Evolutionary conservation across 2,797 vertebrate genomes (phyloP), one percentile per base, ranked within the genome.

Genomic region (Psittacula derbiana): DNA sequence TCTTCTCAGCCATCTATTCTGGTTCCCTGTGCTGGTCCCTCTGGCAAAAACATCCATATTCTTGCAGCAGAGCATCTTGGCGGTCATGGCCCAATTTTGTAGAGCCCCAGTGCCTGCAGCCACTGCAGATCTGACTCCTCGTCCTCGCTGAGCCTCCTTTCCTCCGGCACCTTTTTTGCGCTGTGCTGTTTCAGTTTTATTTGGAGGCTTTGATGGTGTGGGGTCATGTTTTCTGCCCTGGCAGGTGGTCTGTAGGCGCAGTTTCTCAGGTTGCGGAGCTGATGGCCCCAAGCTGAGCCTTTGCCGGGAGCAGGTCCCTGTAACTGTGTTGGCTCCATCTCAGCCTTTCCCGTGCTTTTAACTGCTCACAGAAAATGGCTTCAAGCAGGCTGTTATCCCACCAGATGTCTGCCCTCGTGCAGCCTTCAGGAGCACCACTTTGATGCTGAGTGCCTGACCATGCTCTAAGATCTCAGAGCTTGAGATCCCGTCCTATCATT

Each of bases 51-150:
- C 55, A 74, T 47, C 33, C 46, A 1, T 6, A 7, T 27, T 69
- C 62, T 19, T 2, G 2, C 3, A 6, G 70, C 61, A 15, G 24
- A 52, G 20, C 19, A 8, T 46, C 62, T 38, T 16, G 57, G 31
- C 1, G 3, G n/a, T n/a, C 7, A 2, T 36, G 25, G 62, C 33
- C 40, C 61, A 8, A 6, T 15, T 52, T 13, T 28, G 19, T 33
- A 5, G 38, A 4, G 8, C 24, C 16, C 36, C 50, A 20, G 41
- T 0, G 4, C 65, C 65, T 7, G 3, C n/a, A n/a, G 82, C 47
- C 1, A 1, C 41, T 5, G 17, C 4, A 4, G 75, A 66, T 0
- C 1, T 20, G 28, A 27, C 46, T 47, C 30, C 30, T 6, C 1
- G 1, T 47, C 46, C 53, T 31, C 2, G 2, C 21, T 1, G 1